Evolutionary conservation across 2,797 vertebrate genomes (phyloP).

Genomic region (Cheirogaleus major): DNA sequence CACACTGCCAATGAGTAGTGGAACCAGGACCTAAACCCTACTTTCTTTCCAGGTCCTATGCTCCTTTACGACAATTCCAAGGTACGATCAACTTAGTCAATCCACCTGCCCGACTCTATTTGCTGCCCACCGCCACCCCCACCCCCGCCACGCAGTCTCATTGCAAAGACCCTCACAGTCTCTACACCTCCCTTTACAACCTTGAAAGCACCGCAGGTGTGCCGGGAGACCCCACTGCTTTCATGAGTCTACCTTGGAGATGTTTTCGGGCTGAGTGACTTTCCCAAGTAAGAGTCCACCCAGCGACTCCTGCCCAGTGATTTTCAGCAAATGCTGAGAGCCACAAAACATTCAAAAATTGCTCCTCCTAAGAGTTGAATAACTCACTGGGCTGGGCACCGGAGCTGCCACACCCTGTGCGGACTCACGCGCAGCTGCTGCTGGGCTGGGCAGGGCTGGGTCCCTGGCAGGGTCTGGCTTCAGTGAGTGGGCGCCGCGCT

Average conservation of each 20-base stretch:
- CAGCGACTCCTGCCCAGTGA: neutral
- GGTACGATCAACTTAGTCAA: neutral
- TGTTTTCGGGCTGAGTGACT: neutral
- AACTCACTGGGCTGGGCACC: accelerated
- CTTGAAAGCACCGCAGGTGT: neutral
- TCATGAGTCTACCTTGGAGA: neutral
- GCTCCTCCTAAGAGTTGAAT: neutral
- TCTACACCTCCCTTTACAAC: neutral
- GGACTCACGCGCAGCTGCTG: accelerated
- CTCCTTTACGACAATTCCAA: neutral
- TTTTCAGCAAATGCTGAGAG: neutral
- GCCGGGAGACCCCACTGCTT: neutral
- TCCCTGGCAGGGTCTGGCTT: neutral
- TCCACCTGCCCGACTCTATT: neutral
- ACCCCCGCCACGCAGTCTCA: accelerated
- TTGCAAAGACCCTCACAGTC: accelerated
- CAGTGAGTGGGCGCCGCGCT: neutral
- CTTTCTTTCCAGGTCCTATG: neutral
- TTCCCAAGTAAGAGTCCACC: neutral
- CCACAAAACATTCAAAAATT: neutral
- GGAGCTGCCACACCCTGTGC: accelerated
- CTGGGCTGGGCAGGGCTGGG: neutral
- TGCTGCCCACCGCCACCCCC: accelerated
- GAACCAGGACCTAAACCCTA: neutral
- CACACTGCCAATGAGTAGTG: accelerated